These are phyloP conservation scores for Zonitis immaculata DNA, from an alignment of 2,888 invertebrate genomes.

Conservation along the genomic window DNA sequence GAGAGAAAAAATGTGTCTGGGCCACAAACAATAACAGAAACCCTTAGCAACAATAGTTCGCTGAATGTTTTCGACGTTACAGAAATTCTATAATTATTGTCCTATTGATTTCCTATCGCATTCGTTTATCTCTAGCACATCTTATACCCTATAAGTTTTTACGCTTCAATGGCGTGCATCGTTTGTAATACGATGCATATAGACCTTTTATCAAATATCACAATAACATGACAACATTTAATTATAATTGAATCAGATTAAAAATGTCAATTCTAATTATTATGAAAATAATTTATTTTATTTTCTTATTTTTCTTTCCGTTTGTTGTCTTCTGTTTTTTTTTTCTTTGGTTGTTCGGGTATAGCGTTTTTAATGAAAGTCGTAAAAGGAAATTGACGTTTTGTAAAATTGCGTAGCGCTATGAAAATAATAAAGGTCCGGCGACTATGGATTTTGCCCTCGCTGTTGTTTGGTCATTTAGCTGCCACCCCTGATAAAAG, in stretches of 20 bases:
- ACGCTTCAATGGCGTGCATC: slow-evolving; percentile 16
- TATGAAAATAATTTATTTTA: neutral
- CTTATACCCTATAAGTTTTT: slow-evolving; percentile 26
- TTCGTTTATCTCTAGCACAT: slow-evolving; percentile 36
- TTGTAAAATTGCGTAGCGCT: slow-evolving; percentile 20
- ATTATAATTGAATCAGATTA: too few species aligned
- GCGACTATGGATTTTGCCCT: slow-evolving; percentile 30
- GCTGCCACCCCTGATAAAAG: slow-evolving; percentile 38
- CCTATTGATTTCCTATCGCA: slow-evolving; percentile 38
- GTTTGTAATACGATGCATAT: slow-evolving; percentile 10
- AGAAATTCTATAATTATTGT: slow-evolving; percentile 38
- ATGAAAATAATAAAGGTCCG: slow-evolving; percentile 25
- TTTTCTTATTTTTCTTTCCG: too few species aligned
- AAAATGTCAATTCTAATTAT: neutral
- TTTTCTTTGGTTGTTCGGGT: slow-evolving; percentile 2
- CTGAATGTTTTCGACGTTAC: slow-evolving; percentile 32
- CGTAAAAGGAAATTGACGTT: slow-evolving; percentile 21
- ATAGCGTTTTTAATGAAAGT: slow-evolving; percentile 18
- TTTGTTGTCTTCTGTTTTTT: too few species aligned
- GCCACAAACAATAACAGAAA: slow-evolving; percentile 23
- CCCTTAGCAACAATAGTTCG: slow-evolving; percentile 25
- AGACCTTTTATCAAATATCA: neutral
- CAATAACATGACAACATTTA: neutral
- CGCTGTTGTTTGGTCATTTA: slow-evolving; percentile 32
- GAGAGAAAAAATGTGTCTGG: slow-evolving; percentile 22